Evolutionary conservation across 1,140 invertebrate species (phyloP).

Genomic region (Drusus annulatus): DNA sequence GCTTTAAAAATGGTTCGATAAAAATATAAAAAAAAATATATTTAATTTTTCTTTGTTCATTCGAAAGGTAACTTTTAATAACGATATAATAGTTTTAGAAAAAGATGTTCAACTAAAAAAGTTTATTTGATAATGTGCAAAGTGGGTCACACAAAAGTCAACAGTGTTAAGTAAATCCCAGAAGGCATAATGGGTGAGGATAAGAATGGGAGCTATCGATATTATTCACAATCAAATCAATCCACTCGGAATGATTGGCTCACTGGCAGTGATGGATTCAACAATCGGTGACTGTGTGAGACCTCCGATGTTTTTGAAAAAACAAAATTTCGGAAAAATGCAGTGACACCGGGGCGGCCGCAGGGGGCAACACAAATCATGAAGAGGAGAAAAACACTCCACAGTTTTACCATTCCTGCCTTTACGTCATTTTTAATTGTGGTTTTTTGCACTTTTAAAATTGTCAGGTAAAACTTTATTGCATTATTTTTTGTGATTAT

Average conservation of each 20-base stretch:
- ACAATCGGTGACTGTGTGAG: background rate
- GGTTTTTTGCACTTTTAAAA: conserved; percentile 50
- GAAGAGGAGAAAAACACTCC: conserved; percentile 45
- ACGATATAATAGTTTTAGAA: too few species aligned
- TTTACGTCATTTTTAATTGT: conserved; percentile 44
- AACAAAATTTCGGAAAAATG: background rate
- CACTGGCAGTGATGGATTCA: background rate
- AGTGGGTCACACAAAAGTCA: background rate
- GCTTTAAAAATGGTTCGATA: too few species aligned
- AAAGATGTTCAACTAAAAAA: too few species aligned
- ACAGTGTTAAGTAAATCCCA: background rate
- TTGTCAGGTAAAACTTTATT: conserved; percentile 53
- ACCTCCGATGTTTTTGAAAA: background rate
- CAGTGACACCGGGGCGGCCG: background rate
- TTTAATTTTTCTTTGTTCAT: too few species aligned
- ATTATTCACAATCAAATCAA: background rate
- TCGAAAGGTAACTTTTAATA: too few species aligned
- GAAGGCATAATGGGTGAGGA: background rate
- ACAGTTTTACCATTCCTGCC: conserved; percentile 38
- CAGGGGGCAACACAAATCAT: background rate
- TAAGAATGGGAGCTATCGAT: background rate
- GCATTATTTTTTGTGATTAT: too few species aligned
- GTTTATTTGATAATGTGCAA: background rate
- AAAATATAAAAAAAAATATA: too few species aligned
- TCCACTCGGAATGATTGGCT: too few species aligned